Conservation (phyloP, 1,140 invertebrate species). For the Mizuhopecten yessoensis region DNA sequence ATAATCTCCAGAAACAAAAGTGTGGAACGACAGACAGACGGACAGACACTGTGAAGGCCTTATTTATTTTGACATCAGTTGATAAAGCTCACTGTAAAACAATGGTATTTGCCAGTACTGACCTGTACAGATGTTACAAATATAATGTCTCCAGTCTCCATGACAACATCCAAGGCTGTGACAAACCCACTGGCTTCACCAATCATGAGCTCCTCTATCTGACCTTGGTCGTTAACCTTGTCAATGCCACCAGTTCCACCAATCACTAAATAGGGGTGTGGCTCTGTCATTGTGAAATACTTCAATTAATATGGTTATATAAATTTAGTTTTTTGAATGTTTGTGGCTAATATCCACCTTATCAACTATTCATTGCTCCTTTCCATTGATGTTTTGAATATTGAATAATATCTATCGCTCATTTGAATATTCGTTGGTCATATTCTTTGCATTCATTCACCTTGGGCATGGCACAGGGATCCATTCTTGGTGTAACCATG, state of each 20-base stretch:
- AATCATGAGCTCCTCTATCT: slow-evolving; percentile 2
- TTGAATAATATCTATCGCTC: no score
- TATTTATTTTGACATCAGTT: no score
- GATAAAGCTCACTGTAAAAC: no score
- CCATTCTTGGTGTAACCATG: slow-evolving; percentile 45
- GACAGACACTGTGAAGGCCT: no score
- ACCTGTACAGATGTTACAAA: background rate
- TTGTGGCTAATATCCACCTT: no score
- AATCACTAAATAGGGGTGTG: slow-evolving; percentile 30
- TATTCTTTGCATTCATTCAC: background rate
- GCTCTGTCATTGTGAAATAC: background rate
- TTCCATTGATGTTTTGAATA: no score
- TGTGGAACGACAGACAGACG: no score
- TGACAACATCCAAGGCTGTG: slow-evolving; percentile 20
- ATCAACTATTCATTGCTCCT: no score
- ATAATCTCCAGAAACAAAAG: no score
- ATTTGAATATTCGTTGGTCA: no score
- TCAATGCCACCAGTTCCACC: background rate
- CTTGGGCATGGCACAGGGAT: background rate
- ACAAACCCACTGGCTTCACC: slow-evolving; percentile 16
- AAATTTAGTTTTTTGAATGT: no score
- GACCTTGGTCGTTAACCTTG: slow-evolving; percentile 29
- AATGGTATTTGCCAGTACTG: background rate
- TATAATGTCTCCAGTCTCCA: slow-evolving; percentile 1
- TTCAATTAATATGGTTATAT: background rate